phyloP scores from a whole-genome alignment of 2,113 vertebrate genomes.

The Oxyruncus cristatus region DNA sequence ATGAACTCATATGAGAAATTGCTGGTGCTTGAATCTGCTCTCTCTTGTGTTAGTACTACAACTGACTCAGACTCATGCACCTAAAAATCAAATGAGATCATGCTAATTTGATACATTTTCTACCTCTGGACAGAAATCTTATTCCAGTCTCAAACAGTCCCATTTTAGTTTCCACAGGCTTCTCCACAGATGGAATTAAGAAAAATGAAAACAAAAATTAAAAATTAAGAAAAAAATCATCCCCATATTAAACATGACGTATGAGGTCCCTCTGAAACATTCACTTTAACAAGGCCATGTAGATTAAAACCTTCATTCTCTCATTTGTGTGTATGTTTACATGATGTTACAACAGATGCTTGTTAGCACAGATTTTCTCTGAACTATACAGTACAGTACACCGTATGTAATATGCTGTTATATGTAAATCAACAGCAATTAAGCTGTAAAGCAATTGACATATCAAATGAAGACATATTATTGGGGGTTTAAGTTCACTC shows the following conservation, averaged over 20 bases:
- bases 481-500: background rate
- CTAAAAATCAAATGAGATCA: background rate
- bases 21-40: background rate
- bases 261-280: background rate
- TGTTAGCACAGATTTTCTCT: background rate
- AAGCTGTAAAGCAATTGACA: background rate
- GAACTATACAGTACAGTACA: background rate
- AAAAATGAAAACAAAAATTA: background rate
- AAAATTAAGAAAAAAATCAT: background rate
- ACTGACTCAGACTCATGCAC: background rate
- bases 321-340: background rate
- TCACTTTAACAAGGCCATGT: background rate
- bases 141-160: background rate
- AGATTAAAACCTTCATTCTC: background rate
- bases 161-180: background rate
- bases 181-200: background rate
- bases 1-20: background rate
- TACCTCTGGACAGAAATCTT: background rate
- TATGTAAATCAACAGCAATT: background rate
- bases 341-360: background rate
- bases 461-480: background rate
- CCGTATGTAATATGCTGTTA: background rate
- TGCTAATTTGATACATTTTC: background rate
- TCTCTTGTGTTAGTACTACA: background rate
- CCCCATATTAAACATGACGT: background rate